Evolutionary conservation across 2,797 vertebrate species (phyloP).

Genomic region (Enteromius mattozi): DNA sequence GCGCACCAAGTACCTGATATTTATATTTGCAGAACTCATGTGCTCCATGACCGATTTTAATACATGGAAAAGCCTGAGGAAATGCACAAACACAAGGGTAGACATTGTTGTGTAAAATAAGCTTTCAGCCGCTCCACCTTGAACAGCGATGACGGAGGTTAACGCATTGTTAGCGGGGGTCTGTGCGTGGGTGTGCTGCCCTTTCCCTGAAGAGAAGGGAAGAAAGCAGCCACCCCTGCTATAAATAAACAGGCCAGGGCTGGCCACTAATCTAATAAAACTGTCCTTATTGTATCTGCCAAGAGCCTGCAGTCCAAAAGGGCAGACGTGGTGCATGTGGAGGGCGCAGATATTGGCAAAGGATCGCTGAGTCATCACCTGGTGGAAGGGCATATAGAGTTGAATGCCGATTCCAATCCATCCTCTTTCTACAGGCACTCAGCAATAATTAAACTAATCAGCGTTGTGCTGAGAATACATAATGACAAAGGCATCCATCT

Average conservation of each 20-base stretch:
- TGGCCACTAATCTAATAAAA: constrained; percentile 52
- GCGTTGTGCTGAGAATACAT: background rate
- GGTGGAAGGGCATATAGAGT: constrained; percentile 39
- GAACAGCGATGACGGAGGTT: constrained; percentile 22
- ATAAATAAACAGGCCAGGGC: constrained; percentile 62
- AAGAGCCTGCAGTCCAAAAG: constrained; percentile 64
- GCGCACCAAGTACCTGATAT: background rate
- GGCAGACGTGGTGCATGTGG: constrained; percentile 65
- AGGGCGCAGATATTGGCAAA: constrained; percentile 62
- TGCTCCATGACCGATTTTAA: background rate
- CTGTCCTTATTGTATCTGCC: constrained; percentile 56
- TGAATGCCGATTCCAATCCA: constrained; percentile 25
- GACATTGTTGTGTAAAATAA: constrained; percentile 32
- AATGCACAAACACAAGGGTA: constrained; percentile 34
- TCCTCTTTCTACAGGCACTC: background rate
- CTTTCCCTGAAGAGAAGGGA: constrained; percentile 63
- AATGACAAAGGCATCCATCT: background rate
- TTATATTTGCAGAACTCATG: constrained; percentile 10
- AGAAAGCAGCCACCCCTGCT: constrained; percentile 34
- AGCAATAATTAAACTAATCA: constrained; percentile 44
- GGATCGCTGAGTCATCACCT: constrained; percentile 72
- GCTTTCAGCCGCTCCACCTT: constrained; percentile 23
- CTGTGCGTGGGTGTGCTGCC: constrained; percentile 52
- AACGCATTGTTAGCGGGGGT: constrained; percentile 28
- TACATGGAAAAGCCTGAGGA: constrained; percentile 13